Percentiles rank a stretch among this genome's conserved stretches.
These are phyloP conservation scores for Trematomus bernacchii DNA, from an alignment of 2,797 vertebrate species.

Conservation along the genomic window DNA sequence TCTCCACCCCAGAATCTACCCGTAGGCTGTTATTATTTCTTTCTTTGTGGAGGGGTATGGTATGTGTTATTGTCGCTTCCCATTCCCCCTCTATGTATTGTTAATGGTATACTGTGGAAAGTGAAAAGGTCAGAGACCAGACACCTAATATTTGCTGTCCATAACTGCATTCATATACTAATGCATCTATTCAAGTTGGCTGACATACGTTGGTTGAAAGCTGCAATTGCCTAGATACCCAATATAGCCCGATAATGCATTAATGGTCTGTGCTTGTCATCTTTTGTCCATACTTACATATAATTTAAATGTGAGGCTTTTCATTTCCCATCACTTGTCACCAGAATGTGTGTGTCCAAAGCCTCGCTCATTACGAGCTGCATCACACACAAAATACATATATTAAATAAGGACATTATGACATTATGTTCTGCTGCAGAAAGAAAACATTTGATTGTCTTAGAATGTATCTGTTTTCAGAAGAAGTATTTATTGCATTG, in stretches of 20 bases:
- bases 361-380: constrained; percentile 53
- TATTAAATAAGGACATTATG: constrained; percentile 55
- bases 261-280: constrained; percentile 65
- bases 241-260: constrained; percentile 62
- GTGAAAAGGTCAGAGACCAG: constrained; percentile 24
- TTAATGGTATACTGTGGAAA: constrained; percentile 38
- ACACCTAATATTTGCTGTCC: constrained; percentile 39
- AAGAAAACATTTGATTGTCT: constrained; percentile 49
- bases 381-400: constrained; percentile 49
- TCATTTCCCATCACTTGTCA: constrained; percentile 64
- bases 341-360: constrained; percentile 34
- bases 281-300: constrained; percentile 45
- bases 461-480: constrained; percentile 22
- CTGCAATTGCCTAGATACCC: constrained; percentile 65
- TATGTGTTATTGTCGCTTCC: constrained; percentile 24
- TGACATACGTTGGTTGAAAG: constrained; percentile 52
- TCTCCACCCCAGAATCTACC: not conserved
- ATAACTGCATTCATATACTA: constrained; percentile 40
- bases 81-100: constrained; percentile 1
- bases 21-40: not conserved
- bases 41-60: constrained; percentile 7
- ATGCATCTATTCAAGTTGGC: constrained; percentile 39
- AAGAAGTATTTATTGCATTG: constrained; percentile 38
- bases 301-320: constrained; percentile 68
- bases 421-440: constrained; percentile 38